phyloP scores from a whole-genome alignment of 2,113 vertebrate species.

The Copsychus sechellarum region DNA sequence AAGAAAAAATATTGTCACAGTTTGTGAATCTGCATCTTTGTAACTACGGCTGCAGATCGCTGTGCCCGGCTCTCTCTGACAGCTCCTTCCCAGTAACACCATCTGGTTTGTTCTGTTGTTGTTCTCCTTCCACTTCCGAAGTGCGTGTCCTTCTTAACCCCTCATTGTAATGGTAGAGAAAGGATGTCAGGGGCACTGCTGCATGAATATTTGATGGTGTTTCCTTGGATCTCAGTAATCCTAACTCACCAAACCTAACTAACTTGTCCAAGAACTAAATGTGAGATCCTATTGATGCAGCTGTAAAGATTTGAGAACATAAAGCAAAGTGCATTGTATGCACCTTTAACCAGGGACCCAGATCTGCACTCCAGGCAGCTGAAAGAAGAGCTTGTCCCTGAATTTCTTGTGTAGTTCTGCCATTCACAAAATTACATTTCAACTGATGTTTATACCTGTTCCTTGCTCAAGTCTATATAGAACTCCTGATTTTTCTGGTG shows the following conservation, averaged over 20 bases:
- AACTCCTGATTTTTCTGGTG: background rate
- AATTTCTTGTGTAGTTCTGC: background rate
- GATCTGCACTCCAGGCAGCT: background rate
- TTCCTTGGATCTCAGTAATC: background rate
- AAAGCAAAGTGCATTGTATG: background rate
- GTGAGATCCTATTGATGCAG: background rate
- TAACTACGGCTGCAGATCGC: background rate
- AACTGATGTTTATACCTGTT: background rate
- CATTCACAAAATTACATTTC: background rate
- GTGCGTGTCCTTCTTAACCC: fast-evolving
- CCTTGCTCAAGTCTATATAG: background rate
- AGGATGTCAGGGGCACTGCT: background rate
- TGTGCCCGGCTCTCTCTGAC: background rate
- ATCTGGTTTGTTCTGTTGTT: background rate
- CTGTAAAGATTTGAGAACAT: background rate
- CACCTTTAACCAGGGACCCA: background rate
- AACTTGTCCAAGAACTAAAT: background rate
- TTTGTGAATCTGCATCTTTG: background rate
- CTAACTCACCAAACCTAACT: background rate
- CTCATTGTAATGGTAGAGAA: background rate
- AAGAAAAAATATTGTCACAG: background rate
- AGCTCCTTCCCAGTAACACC: background rate
- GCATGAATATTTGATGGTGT: background rate
- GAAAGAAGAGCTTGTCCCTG: background rate
- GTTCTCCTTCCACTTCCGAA: fast-evolving